Conservation (phyloP, 2,888 invertebrate genomes). For the Agrochola litura region DNA sequence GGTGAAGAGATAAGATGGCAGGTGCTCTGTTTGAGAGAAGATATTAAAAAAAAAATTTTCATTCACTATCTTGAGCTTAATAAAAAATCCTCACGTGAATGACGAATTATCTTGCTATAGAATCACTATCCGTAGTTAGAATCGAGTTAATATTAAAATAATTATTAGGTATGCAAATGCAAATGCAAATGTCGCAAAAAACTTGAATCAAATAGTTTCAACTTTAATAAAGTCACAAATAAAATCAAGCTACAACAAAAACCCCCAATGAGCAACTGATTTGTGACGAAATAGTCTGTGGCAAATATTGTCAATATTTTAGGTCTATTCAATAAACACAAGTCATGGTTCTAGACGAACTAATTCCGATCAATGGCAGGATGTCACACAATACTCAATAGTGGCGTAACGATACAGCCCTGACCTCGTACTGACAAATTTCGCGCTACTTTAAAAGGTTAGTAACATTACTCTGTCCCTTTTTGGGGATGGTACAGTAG, state of each 20-base stretch:
- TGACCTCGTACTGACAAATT: slow-evolving; percentile 69
- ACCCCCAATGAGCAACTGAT: background rate
- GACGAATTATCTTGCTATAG: too few relatives aligned
- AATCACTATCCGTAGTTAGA: background rate
- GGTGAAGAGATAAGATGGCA: too few relatives aligned
- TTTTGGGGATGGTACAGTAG: slow-evolving; percentile 22
- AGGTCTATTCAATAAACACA: slow-evolving; percentile 23
- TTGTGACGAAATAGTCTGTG: slow-evolving; percentile 11
- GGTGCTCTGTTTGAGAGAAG: too few relatives aligned
- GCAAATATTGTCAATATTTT: slow-evolving; percentile 16
- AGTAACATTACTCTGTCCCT: slow-evolving; percentile 32
- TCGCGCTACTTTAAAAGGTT: slow-evolving; percentile 47
- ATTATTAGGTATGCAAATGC: background rate
- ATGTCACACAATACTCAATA: slow-evolving; percentile 72
- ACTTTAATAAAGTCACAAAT: too few relatives aligned
- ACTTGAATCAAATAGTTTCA: background rate
- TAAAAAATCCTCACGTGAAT: background rate
- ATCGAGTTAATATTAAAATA: background rate
- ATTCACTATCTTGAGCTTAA: background rate
- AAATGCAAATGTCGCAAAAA: too few relatives aligned
- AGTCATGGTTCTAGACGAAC: slow-evolving; percentile 51
- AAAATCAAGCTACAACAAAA: background rate
- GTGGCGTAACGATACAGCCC: slow-evolving; percentile 60
- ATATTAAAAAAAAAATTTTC: too few relatives aligned
- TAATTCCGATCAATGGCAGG: slow-evolving; percentile 76